Evolutionary conservation across 2,888 invertebrate genomes (phyloP).

Genomic region (Bruchidius siliquastri): DNA sequence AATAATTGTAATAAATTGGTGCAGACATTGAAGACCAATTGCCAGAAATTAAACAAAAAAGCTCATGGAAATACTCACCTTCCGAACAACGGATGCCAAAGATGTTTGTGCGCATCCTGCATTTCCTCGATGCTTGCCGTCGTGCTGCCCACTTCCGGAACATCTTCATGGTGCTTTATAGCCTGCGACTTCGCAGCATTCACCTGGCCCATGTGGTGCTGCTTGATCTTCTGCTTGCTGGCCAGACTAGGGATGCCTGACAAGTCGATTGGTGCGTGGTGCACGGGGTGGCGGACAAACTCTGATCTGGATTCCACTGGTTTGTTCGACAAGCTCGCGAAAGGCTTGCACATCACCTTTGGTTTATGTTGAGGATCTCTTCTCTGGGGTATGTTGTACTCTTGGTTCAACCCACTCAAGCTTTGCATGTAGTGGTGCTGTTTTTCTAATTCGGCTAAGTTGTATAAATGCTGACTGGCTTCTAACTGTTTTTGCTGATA

Average conservation of each 20-base stretch:
- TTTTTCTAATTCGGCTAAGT: slow-evolving; percentile 1
- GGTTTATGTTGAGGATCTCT: slow-evolving; percentile 31
- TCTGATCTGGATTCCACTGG: neutral
- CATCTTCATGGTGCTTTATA: slow-evolving; percentile 48
- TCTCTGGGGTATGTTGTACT: slow-evolving; percentile 31
- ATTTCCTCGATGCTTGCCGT: slow-evolving; percentile 57
- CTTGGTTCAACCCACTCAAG: slow-evolving; percentile 30
- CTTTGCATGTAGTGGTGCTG: slow-evolving; percentile 21
- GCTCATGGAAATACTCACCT: slow-evolving; percentile 57
- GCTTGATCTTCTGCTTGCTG: slow-evolving; percentile 45
- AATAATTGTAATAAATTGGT: too few species aligned
- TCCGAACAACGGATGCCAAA: slow-evolving; percentile 84
- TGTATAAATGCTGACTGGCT: slow-evolving; percentile 16
- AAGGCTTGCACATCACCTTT: slow-evolving; percentile 30
- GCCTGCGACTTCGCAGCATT: slow-evolving; percentile 38
- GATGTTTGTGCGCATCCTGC: slow-evolving; percentile 59
- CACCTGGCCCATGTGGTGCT: slow-evolving; percentile 47
- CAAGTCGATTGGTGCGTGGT: slow-evolving; percentile 44
- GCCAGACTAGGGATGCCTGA: slow-evolving; percentile 38
- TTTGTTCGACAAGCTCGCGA: slow-evolving; percentile 27
- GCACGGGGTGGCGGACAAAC: neutral
- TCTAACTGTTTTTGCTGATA: slow-evolving; percentile 10
- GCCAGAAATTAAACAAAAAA: neutral
- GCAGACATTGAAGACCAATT: too few species aligned
- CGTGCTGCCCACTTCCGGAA: slow-evolving; percentile 62